Conservation (phyloP, 2,113 vertebrate genomes). For the Neopipo cinnamomea region DNA sequence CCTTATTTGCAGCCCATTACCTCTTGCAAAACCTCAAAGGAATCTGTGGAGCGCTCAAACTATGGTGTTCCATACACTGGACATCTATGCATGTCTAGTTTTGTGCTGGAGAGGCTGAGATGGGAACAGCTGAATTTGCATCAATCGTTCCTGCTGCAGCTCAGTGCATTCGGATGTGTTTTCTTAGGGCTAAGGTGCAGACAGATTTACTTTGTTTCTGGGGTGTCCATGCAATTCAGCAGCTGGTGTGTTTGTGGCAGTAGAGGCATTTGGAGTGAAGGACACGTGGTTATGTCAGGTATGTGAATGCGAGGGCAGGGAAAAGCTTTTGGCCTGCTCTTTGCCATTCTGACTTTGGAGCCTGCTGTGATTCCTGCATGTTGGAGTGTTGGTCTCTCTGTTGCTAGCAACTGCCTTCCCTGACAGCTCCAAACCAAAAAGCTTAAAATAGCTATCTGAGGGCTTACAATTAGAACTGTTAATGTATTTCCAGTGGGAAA, state of each 20-base stretch:
- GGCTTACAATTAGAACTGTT: conserved; percentile 42
- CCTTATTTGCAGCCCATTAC: neutral
- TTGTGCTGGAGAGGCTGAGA: neutral
- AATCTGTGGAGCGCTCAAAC: neutral
- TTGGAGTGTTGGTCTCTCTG: conserved; percentile 28
- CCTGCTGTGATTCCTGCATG: neutral
- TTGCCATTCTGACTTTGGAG: neutral
- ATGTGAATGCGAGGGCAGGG: neutral
- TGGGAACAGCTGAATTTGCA: neutral
- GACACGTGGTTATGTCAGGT: neutral
- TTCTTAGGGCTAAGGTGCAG: neutral
- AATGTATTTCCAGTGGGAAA: conserved; percentile 42
- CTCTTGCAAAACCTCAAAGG: neutral
- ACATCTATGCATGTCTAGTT: neutral
- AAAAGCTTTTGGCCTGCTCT: neutral
- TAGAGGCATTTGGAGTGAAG: neutral
- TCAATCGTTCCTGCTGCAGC: neutral
- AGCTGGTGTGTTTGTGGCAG: neutral
- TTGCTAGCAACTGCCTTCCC: conserved; percentile 70
- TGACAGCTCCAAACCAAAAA: conserved; percentile 66
- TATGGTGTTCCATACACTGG: neutral
- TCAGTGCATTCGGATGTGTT: neutral
- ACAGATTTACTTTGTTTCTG: neutral
- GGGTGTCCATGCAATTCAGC: neutral
- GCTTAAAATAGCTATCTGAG: conserved; percentile 70